Base-by-base conservation (phyloP, 2,888 invertebrate species). In the Myathropa florea region DNA sequence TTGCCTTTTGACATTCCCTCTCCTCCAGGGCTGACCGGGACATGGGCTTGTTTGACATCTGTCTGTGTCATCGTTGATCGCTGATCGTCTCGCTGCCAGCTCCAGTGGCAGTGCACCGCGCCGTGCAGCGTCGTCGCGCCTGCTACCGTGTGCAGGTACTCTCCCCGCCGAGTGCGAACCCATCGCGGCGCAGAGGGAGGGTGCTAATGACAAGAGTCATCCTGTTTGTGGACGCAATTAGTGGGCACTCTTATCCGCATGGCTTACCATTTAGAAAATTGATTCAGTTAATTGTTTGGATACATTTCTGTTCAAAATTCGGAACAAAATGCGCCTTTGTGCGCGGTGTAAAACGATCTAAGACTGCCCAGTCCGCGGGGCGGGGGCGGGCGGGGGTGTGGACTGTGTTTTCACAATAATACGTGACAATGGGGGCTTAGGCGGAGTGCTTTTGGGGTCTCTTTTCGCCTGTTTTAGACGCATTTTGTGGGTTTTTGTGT, bases 181-280 rank as follows among this genome's bases (percentile, higher is more conserved):
- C 4, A 3, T 33, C 33, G 10, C 33, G 4, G 33, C n/a, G n/a
- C 7, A 18, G 46, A 7, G 46, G 21, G 39, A 59, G 73, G 61
- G 83, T 86, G 86, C 78, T 86, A 83, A 83, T 79, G 72, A 78
- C 23, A 63, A 67, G 85, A 67, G 61, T 65, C 75, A 53, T 18
- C 67, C 53, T 88, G 61, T 88, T 88, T 88, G 81, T 59, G 65
- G 61, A 80, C 71, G 55, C 72, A 80, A 84, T 89, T 89, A 89
- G 80, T 80, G 59, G 79, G 63, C 61, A 85, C 87, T 88, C 57
- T 88, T 88, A 89, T 88, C 85, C 88, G 89, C 89, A 89, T 89
- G 89, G 89, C 84, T 88, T 89, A 84, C 89, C 89, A 89, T 89
- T 89, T 89, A 89, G 89, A 89, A 89, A 89, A 89, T 89, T 89